Conservation (phyloP, 2,888 invertebrate genomes). For the Stenodera caucasica region DNA sequence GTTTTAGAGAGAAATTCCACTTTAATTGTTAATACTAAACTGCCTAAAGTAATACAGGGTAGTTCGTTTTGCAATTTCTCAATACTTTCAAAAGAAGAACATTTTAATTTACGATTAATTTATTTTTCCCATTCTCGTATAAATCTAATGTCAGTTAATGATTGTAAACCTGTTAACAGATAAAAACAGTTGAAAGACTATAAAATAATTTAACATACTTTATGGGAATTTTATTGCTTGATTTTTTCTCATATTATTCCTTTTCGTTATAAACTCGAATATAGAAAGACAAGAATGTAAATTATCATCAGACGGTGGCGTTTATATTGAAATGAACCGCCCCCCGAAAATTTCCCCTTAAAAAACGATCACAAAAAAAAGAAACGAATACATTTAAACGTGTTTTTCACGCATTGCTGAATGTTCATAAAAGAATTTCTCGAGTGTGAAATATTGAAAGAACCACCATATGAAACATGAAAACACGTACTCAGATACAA, state of each 20-base stretch:
- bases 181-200: conserved; percentile 14
- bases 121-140: neutral
- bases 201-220: conserved; percentile 25
- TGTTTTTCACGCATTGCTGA: conserved; percentile 41
- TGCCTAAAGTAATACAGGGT: neutral
- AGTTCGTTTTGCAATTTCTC: neutral
- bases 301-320: conserved; percentile 18
- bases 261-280: conserved; percentile 20
- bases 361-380: neutral
- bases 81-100: neutral
- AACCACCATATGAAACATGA: conserved; percentile 15
- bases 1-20: no score
- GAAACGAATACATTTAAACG: conserved; percentile 40
- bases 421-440: conserved; percentile 36
- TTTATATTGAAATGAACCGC: conserved; percentile 24
- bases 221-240: conserved; percentile 22
- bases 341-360: neutral
- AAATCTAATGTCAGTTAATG: conserved; percentile 19
- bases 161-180: conserved; percentile 26
- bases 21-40: neutral
- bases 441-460: conserved; percentile 21
- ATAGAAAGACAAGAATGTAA: no score
- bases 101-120: neutral
- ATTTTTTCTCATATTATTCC: conserved; percentile 19
- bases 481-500: neutral